A percentile compares a stretch with the other conserved stretches of the same genome.
phyloP scores from a whole-genome alignment of 2,888 invertebrate genomes.

The Megastigmus dorsalis region DNA sequence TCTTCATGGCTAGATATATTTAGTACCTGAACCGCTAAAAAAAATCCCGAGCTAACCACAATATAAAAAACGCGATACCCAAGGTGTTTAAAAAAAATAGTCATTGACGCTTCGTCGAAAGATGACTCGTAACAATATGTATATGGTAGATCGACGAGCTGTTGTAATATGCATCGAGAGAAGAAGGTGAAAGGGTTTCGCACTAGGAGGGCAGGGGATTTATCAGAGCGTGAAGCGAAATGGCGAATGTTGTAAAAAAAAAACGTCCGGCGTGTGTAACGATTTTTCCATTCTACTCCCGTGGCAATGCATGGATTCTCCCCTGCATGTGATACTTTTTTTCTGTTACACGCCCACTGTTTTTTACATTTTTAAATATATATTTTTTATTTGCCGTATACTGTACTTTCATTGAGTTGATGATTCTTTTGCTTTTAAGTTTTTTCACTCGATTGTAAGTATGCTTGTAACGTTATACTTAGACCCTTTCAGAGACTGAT shows the following conservation, averaged over 20 bases:
- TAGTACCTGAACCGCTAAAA: too few relatives aligned
- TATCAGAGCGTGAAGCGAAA: constrained; percentile 48
- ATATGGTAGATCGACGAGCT: neutral
- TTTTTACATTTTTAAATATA: neutral
- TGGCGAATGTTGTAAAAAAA: constrained; percentile 31
- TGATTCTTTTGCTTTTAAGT: too few relatives aligned
- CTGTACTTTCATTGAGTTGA: too few relatives aligned
- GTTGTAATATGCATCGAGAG: neutral
- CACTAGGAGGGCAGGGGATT: constrained; percentile 9
- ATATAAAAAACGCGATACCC: too few relatives aligned
- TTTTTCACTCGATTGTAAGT: too few relatives aligned
- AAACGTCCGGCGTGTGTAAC: constrained; percentile 15
- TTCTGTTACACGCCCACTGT: neutral
- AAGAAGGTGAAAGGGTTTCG: constrained; percentile 14
- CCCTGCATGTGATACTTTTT: neutral
- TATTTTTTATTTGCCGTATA: too few relatives aligned
- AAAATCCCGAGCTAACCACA: too few relatives aligned
- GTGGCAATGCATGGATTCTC: neutral
- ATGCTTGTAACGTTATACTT: too few relatives aligned
- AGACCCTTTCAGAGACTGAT: too few relatives aligned
- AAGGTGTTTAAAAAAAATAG: neutral
- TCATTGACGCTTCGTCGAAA: neutral
- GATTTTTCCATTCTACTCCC: constrained; percentile 4
- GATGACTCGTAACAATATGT: neutral
- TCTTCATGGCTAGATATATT: too few relatives aligned